These are phyloP conservation scores for Sicus ferrugineus DNA, from an alignment of 2,888 invertebrate genomes.

Conservation along the genomic window DNA sequence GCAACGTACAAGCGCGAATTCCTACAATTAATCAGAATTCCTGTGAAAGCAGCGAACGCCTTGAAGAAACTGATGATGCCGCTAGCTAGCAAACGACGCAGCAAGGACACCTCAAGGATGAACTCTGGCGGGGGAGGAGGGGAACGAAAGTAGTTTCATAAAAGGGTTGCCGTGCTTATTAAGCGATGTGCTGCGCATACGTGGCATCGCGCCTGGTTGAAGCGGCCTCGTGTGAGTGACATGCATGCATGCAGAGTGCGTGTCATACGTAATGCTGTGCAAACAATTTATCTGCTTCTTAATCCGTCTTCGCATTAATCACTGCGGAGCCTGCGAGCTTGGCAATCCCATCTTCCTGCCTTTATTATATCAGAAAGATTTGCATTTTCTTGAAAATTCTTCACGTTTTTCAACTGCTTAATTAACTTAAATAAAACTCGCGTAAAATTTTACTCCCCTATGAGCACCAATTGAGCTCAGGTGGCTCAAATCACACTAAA, in stretches of 20 bases:
- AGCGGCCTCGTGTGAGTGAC: background rate
- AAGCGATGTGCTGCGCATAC: background rate
- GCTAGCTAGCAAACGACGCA: background rate
- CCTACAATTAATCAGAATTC: conserved; percentile 4
- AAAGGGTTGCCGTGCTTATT: background rate
- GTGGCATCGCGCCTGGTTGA: background rate
- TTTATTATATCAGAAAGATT: too few species aligned
- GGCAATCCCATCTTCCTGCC: too few species aligned
- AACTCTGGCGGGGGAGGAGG: background rate
- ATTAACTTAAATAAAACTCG: too few species aligned
- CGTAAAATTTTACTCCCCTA: too few species aligned
- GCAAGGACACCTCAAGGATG: background rate
- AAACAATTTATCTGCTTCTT: conserved; percentile 1
- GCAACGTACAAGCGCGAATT: background rate
- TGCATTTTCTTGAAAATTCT: too few species aligned
- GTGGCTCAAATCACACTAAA: too few species aligned
- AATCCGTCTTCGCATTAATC: background rate
- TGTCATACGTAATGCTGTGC: background rate
- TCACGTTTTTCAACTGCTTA: too few species aligned
- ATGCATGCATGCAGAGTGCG: background rate
- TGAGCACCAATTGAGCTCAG: too few species aligned
- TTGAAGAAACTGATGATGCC: background rate
- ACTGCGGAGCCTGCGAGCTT: too few species aligned
- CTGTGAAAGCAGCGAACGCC: background rate
- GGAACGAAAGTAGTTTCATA: background rate